A percentile compares a stretch with the other conserved stretches of the same genome.
Evolutionary conservation across 2,888 invertebrate genomes (phyloP).

Genomic region (Phyllotreta cruciferae): DNA sequence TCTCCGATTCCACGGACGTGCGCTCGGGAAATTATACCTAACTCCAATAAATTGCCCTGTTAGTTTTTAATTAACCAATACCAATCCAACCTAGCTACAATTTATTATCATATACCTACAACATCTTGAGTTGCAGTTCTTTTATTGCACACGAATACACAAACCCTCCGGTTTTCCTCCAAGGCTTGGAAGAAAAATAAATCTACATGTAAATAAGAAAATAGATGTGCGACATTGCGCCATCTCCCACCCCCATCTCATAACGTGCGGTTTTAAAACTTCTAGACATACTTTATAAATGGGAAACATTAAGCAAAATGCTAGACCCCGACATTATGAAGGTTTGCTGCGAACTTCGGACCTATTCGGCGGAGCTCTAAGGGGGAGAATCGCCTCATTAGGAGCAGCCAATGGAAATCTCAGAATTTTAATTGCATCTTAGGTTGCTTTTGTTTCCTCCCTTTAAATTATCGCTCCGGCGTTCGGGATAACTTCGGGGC

Average conservation of each 20-base stretch:
- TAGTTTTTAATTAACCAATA: neutral
- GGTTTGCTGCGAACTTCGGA: constrained; percentile 46
- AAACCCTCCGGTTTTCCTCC: too few species aligned
- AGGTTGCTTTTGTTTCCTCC: constrained; percentile 61
- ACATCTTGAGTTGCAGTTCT: too few species aligned
- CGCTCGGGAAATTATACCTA: neutral
- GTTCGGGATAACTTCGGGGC: constrained; percentile 41
- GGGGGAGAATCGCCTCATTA: constrained; percentile 44
- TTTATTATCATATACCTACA: neutral
- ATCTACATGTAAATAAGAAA: neutral
- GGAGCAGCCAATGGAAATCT: constrained; percentile 59
- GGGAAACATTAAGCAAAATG: constrained; percentile 57
- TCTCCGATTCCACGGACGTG: constrained; percentile 12
- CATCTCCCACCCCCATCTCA: constrained; percentile 35
- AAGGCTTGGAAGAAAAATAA: too few species aligned
- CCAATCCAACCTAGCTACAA: too few species aligned
- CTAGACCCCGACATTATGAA: constrained; percentile 50
- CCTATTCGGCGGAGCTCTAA: constrained; percentile 49
- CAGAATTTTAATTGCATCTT: constrained; percentile 62
- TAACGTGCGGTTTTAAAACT: constrained; percentile 47
- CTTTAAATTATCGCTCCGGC: constrained; percentile 54
- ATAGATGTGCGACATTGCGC: constrained; percentile 1
- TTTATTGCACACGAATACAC: too few species aligned
- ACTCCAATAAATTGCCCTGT: neutral
- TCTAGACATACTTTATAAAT: constrained; percentile 52